A percentile compares a stretch with the other conserved stretches of the same genome.
Conservation (phyloP, 2,888 invertebrate genomes). For the Andrena fulva region DNA sequence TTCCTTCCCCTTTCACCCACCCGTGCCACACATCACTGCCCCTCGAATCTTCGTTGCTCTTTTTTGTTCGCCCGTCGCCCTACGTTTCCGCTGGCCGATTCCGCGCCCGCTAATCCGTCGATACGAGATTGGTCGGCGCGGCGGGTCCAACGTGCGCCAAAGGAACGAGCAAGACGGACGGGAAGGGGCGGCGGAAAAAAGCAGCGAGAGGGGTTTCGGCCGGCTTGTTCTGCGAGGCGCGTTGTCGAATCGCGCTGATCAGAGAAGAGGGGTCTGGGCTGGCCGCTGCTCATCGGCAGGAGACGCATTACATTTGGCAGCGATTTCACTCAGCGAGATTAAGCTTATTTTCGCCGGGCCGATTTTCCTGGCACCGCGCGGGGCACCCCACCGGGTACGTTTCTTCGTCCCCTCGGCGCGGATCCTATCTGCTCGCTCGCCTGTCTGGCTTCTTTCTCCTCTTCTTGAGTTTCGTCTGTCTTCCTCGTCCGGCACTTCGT, state of each 20-base stretch:
- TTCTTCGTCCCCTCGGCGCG: conserved; percentile 35
- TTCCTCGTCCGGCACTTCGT: not conserved
- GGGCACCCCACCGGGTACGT: not conserved
- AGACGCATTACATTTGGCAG: conserved; percentile 84
- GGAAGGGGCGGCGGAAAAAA: not conserved
- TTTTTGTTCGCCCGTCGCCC: conserved; percentile 52
- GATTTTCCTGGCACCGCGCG: conserved; percentile 64
- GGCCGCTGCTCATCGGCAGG: conserved; percentile 69
- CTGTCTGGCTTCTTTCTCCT: conserved; percentile 14
- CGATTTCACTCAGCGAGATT: conserved; percentile 83
- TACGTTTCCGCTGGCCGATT: conserved; percentile 28
- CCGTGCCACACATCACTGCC: not conserved
- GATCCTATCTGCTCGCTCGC: conserved; percentile 6
- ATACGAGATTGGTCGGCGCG: conserved; percentile 63
- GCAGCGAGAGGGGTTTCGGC: not conserved
- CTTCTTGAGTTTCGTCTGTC: not conserved
- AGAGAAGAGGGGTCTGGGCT: conserved; percentile 24
- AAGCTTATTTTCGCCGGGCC: conserved; percentile 82
- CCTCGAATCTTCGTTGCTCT: conserved; percentile 32
- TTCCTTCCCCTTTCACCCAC: conserved; percentile 25
- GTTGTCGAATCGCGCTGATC: conserved; percentile 47
- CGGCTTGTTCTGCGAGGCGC: conserved; percentile 26
- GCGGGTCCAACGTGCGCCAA: not conserved
- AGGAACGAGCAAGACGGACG: not conserved
- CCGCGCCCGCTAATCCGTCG: conserved; percentile 77